A percentile compares a stretch with the other conserved stretches of the same genome.
Evolutionary conservation across 1,140 invertebrate species (phyloP).

Genomic region (Apis cerana): DNA sequence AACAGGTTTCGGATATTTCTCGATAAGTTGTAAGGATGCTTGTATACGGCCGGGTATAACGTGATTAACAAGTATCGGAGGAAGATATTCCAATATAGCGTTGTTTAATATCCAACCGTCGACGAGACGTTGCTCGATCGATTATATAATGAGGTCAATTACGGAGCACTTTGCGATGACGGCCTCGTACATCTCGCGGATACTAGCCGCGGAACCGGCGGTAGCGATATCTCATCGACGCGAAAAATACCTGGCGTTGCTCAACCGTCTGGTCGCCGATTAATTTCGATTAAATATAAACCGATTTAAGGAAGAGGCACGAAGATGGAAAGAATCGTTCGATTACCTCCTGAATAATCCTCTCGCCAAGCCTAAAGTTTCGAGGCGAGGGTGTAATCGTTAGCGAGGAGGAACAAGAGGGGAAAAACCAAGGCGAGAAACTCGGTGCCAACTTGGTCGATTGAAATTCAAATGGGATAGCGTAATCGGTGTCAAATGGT

Average conservation of each 20-base stretch:
- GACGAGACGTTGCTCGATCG: conserved; percentile 9
- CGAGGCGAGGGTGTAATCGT: too few species aligned
- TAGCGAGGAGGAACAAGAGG: too few species aligned
- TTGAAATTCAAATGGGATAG: neutral
- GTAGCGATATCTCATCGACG: conserved; percentile 8
- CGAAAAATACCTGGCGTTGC: neutral
- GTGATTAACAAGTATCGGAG: neutral
- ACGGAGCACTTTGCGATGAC: conserved; percentile 15
- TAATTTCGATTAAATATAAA: too few species aligned
- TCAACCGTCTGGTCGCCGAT: too few species aligned
- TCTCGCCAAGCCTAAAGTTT: neutral
- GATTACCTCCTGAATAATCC: too few species aligned
- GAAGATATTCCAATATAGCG: neutral
- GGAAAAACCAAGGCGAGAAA: too few species aligned
- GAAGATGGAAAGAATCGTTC: too few species aligned
- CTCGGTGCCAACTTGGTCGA: neutral
- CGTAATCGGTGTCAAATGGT: neutral
- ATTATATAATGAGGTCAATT: conserved; percentile 41
- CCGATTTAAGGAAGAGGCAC: too few species aligned
- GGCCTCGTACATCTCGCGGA: neutral
- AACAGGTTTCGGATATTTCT: neutral
- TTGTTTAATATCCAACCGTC: neutral
- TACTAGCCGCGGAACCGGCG: neutral
- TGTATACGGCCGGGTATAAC: neutral
- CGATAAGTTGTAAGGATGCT: too few species aligned